Conservation (phyloP, 2,797 vertebrate genomes). For the Delichon dasypus region DNA sequence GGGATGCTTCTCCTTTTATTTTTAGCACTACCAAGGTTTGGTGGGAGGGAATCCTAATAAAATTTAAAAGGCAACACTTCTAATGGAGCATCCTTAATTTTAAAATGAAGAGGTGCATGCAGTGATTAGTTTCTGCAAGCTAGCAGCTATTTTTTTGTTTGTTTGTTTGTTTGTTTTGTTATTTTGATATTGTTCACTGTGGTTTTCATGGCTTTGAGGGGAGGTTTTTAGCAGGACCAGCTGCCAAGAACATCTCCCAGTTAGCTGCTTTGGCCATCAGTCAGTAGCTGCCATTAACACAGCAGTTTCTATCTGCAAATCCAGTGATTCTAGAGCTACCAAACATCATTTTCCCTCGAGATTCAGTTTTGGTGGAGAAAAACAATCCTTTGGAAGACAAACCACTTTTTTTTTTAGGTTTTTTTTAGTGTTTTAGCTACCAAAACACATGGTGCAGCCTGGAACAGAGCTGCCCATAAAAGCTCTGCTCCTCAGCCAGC, state of each 20-base stretch:
- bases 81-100: not conserved
- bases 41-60: not conserved
- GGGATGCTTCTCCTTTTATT: not conserved
- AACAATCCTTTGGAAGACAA: constrained; percentile 35
- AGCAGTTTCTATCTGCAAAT: constrained; percentile 40
- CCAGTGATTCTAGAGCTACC: constrained; percentile 11
- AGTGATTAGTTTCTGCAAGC: not conserved
- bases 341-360: not conserved
- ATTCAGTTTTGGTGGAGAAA: constrained; percentile 25
- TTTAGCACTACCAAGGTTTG: not conserved
- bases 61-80: not conserved
- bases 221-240: not conserved
- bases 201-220: constrained; percentile 10
- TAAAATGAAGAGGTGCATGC: not conserved
- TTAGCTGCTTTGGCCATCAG: not conserved
- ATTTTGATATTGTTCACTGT: not conserved
- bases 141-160: not conserved
- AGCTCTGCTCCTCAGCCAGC: constrained; percentile 25
- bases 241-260: constrained; percentile 24
- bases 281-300: constrained; percentile 16
- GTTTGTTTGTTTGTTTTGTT: not conserved
- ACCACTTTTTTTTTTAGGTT: not conserved
- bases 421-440: constrained; percentile 46
- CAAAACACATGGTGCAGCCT: constrained; percentile 6
- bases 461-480: constrained; percentile 21